Evolutionary conservation across 2,113 vertebrate species (phyloP).

Genomic region (Eublepharis macularius): DNA sequence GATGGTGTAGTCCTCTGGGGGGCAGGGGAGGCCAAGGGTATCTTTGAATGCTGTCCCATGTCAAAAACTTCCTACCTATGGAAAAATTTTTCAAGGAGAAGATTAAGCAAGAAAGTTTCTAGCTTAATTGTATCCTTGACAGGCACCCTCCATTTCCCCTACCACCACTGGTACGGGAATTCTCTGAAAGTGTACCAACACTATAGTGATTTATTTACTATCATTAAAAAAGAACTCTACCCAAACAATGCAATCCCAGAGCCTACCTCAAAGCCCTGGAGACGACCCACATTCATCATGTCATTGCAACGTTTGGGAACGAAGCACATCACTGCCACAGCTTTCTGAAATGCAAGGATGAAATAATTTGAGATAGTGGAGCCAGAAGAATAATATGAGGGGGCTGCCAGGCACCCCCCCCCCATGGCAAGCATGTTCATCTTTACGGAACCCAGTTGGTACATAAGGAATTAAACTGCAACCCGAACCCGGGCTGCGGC

Average conservation of each 20-base stretch:
- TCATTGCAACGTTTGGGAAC: conserved; percentile 93
- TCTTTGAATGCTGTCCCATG: neutral
- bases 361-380: too few species aligned
- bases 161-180: too few species aligned
- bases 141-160: neutral
- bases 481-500: conserved; percentile 39
- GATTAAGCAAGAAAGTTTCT: neutral
- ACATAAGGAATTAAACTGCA: neutral
- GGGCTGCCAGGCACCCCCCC: neutral
- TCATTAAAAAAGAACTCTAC: too few species aligned
- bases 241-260: neutral
- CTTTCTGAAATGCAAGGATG: conserved; percentile 76
- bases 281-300: conserved; percentile 93
- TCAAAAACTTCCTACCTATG: neutral
- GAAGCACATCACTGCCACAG: conserved; percentile 92
- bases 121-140: neutral
- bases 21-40: neutral
- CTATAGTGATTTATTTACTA: too few species aligned
- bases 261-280: conserved; percentile 91
- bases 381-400: neutral
- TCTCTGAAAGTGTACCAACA: too few species aligned
- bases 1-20: too few species aligned
- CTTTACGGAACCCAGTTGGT: neutral
- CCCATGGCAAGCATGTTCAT: neutral
- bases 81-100: neutral